Conservation (phyloP, 1,140 invertebrate genomes). For the Aleiodes sp. region DNA sequence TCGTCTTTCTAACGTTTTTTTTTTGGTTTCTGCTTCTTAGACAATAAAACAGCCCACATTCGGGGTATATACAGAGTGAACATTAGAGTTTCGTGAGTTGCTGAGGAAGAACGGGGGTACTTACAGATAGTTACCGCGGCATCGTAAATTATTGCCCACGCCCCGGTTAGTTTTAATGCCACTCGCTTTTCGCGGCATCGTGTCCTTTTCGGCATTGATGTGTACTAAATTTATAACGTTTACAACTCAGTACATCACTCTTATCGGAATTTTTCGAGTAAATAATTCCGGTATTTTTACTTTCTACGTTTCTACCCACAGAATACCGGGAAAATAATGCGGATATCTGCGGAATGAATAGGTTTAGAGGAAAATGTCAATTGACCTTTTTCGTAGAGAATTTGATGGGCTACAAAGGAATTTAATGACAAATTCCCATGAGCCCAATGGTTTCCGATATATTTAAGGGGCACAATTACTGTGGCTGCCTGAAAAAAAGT, state of each 20-base stretch:
- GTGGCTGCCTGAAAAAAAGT: no score
- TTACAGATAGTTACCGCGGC: conserved; percentile 61
- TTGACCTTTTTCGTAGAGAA: no score
- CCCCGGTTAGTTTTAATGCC: conserved; percentile 59
- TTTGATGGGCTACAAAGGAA: no score
- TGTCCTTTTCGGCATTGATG: not conserved
- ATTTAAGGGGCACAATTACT: no score
- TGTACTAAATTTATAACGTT: conserved; percentile 1
- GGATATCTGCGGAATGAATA: not conserved
- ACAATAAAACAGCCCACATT: conserved; percentile 25
- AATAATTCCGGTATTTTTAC: no score
- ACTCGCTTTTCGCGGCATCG: conserved; percentile 35
- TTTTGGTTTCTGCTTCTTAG: not conserved
- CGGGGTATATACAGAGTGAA: no score
- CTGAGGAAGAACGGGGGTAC: conserved; percentile 51
- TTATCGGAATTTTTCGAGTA: no score
- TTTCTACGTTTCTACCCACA: no score
- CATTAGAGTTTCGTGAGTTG: conserved; percentile 47
- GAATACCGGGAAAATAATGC: not conserved
- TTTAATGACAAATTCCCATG: no score
- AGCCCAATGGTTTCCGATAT: no score
- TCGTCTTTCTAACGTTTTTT: not conserved
- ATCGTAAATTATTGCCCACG: conserved; percentile 63
- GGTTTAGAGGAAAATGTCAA: not conserved
- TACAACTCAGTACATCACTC: no score